phyloP scores from a whole-genome alignment of 2,113 vertebrate species.

The Psophia crepitans region DNA sequence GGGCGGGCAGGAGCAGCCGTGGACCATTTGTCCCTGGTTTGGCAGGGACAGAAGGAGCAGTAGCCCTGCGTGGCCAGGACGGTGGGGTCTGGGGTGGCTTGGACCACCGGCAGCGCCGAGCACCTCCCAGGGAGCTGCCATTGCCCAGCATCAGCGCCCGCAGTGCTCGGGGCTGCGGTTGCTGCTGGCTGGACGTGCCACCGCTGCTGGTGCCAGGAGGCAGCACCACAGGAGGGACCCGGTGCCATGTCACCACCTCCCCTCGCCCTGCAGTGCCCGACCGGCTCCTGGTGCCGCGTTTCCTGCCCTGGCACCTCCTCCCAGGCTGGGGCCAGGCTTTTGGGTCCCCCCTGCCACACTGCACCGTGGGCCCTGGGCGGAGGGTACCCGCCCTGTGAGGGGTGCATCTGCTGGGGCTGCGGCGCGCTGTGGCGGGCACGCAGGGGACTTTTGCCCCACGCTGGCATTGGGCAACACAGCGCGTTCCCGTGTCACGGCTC shows the following conservation, averaged over 20 bases:
- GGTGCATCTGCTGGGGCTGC: neutral
- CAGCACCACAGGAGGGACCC: fast-evolving
- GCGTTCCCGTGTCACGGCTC: neutral
- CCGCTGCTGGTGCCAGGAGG: fast-evolving
- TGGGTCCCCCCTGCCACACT: fast-evolving
- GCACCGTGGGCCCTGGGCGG: neutral
- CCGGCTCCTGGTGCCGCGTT: neutral
- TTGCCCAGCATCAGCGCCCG: neutral
- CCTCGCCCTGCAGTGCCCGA: fast-evolving
- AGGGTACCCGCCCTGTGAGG: fast-evolving
- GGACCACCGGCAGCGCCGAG: fast-evolving
- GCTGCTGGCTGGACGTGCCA: fast-evolving
- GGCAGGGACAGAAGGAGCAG: neutral
- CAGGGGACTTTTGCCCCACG: neutral
- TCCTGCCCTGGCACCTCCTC: neutral
- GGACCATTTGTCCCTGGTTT: neutral
- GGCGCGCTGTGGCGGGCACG: fast-evolving
- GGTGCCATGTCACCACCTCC: neutral
- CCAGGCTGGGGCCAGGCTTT: neutral
- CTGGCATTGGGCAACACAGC: fast-evolving
- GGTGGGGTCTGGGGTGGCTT: fast-evolving
- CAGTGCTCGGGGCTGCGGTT: fast-evolving
- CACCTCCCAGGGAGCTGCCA: neutral
- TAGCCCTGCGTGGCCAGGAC: too few species aligned
- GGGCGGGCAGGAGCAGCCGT: fast-evolving